These are phyloP conservation scores for Melitaea cinxia DNA, from an alignment of 1,140 invertebrate species.

Conservation along the genomic window DNA sequence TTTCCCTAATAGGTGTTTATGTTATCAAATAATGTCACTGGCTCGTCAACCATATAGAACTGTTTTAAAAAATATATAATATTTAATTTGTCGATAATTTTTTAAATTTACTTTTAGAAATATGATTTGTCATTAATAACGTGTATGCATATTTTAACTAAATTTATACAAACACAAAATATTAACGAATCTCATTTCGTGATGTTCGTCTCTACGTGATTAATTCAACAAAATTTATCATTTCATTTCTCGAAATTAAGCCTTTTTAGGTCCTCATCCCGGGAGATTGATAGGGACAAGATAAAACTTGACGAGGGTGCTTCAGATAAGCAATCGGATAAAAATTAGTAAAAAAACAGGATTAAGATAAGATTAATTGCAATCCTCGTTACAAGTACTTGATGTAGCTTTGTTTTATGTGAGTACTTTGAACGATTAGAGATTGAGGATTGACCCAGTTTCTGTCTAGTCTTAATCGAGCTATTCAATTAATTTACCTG, in stretches of 20 bases:
- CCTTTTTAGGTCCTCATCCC: slow-evolving; percentile 10
- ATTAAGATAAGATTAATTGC: slow-evolving; percentile 13
- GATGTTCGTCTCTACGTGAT: slow-evolving; percentile 9
- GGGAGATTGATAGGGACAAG: slow-evolving; percentile 20
- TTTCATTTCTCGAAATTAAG: slow-evolving; percentile 10
- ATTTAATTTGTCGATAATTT: no score
- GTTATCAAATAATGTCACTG: no score
- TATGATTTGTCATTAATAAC: no score
- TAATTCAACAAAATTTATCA: slow-evolving; percentile 3
- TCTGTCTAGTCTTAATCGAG: background rate
- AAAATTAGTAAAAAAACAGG: slow-evolving; percentile 23
- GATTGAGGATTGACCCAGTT: background rate
- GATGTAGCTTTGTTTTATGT: background rate
- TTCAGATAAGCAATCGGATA: slow-evolving; percentile 26
- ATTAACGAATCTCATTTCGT: slow-evolving; percentile 11
- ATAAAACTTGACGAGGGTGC: slow-evolving; percentile 21
- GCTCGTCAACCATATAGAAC: no score
- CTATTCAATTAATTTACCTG: no score
- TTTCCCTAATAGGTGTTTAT: no score
- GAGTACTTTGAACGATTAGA: background rate
- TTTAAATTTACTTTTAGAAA: no score
- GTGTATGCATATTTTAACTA: no score
- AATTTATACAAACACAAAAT: background rate
- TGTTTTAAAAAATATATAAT: no score
- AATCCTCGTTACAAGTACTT: background rate